A percentile compares a stretch with the other conserved stretches of the same genome.
Evolutionary conservation across 2,797 vertebrate species (phyloP).

Genomic region (Gila robusta): DNA sequence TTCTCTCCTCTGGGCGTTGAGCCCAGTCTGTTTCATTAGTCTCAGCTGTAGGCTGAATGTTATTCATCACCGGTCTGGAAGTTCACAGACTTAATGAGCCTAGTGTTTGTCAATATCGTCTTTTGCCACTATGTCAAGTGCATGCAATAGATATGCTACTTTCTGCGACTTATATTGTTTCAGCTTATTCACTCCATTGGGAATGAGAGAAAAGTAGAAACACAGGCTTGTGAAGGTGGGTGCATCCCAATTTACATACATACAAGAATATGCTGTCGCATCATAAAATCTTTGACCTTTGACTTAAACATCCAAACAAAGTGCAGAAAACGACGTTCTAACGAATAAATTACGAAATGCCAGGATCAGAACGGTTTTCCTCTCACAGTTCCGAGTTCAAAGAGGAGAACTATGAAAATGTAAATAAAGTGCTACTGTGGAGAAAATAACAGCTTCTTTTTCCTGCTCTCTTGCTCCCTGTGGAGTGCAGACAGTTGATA

Average conservation of each 20-base stretch:
- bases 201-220: background rate
- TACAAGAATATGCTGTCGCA: background rate
- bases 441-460: constrained; percentile 20
- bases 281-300: constrained; percentile 1
- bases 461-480: constrained; percentile 2
- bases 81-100: constrained; percentile 32
- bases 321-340: background rate
- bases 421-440: constrained; percentile 4
- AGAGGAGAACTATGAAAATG: constrained; percentile 3
- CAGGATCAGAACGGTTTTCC: background rate
- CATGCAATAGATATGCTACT: constrained; percentile 14
- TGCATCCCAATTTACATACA: background rate
- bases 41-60: background rate
- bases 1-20: background rate
- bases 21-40: constrained; percentile 49
- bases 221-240: background rate
- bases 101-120: constrained; percentile 32
- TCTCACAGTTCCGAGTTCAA: constrained; percentile 13
- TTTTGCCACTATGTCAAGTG: constrained; percentile 30
- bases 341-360: background rate
- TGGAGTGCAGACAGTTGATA: background rate
- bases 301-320: constrained; percentile 2
- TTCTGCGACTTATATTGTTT: constrained; percentile 23
- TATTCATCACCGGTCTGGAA: constrained; percentile 44
- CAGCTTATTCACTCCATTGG: background rate